Evolutionary conservation across 2,797 vertebrate species (phyloP).

Genomic region (Neosilurus hyrtlii): DNA sequence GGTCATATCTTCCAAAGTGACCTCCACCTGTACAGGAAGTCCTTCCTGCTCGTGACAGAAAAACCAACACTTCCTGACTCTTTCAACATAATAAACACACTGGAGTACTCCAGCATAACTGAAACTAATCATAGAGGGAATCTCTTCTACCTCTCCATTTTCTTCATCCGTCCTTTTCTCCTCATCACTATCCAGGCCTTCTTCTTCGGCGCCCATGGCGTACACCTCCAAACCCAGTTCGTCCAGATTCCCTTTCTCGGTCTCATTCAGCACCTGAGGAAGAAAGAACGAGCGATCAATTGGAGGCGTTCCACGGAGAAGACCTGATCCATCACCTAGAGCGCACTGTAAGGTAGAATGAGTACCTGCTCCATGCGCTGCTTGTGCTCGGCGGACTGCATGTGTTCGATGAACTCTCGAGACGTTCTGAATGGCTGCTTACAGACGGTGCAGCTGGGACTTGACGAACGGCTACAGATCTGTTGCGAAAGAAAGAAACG

Average conservation of each 20-base stretch:
- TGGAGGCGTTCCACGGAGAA: background rate
- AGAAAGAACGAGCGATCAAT: background rate
- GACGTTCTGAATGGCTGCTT: slow-evolving; percentile 89
- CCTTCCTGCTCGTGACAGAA: slow-evolving; percentile 59
- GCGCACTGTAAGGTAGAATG: background rate
- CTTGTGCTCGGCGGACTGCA: slow-evolving; percentile 88
- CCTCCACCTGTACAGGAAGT: slow-evolving; percentile 69
- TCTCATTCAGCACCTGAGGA: slow-evolving; percentile 65
- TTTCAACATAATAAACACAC: background rate
- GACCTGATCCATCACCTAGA: background rate
- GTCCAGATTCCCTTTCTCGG: slow-evolving; percentile 76
- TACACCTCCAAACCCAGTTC: slow-evolving; percentile 81
- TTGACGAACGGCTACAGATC: slow-evolving; percentile 80
- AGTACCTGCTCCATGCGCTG: slow-evolving; percentile 81
- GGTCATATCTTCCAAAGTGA: slow-evolving; percentile 71
- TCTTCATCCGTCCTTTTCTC: slow-evolving; percentile 68
- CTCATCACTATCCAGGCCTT: slow-evolving; percentile 76
- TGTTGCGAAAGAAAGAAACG: slow-evolving; percentile 57
- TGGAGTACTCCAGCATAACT: background rate
- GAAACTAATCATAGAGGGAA: background rate
- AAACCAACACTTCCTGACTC: background rate
- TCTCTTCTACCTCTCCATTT: slow-evolving; percentile 52
- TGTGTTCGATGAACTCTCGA: slow-evolving; percentile 89
- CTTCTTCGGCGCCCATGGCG: slow-evolving; percentile 82
- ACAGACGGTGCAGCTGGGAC: slow-evolving; percentile 88